Evolutionary conservation across 2,113 vertebrate genomes (phyloP), one percentile per base, ranked within the genome.

Genomic region (Strix uralensis): DNA sequence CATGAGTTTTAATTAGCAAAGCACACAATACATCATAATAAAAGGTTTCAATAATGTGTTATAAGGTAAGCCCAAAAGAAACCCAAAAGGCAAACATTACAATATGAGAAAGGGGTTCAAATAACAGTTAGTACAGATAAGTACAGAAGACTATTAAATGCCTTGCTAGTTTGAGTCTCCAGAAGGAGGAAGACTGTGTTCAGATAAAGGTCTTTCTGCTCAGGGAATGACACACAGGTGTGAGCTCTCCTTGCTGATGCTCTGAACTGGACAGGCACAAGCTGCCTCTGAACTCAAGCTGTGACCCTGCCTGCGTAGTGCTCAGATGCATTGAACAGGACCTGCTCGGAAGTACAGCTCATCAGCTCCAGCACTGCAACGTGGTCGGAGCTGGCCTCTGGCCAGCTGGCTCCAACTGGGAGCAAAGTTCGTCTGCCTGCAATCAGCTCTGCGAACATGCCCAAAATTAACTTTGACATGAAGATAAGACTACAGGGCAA

Each of bases 401-500:
- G 63, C 77, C 95, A 96, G 86, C 38, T n/a, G 72, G 38, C 32
- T 63, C 61, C 38, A 40, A 2, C 13, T 11, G 83, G 61, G 83
- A 79, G 10, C 65, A 44, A 78, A 92, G 95, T 52, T 81, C 93
- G 23, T 42, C 84, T 36, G 57, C 44, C 66, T 32, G 34, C 91
- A 79, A 79, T 79, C 81, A 72, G 54, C 38, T 57, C 73, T 30
- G 32, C 0, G 0, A 87, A 87, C 87, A 79, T 36, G 69, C 23
- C 42, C 44, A 16, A 87, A 96, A 97, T 89, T 95, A 90, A 92
- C 88, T 92, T 82, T 88, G 58, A 88, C 62, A n/a, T 13, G 70
- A 83, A 80, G 73, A 72, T 79, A 85, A 82, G 36, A 66, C 84
- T 58, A 80, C 34, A 72, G 90, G 70, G 36, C 40, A 89, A 91